Evolutionary conservation across 30 jellyfish, hydroid and myxozoan genomes (phyloP), one percentile per base, ranked within the genome.

Genomic region (Aurelia aurita complex sp. Pacific): DNA sequence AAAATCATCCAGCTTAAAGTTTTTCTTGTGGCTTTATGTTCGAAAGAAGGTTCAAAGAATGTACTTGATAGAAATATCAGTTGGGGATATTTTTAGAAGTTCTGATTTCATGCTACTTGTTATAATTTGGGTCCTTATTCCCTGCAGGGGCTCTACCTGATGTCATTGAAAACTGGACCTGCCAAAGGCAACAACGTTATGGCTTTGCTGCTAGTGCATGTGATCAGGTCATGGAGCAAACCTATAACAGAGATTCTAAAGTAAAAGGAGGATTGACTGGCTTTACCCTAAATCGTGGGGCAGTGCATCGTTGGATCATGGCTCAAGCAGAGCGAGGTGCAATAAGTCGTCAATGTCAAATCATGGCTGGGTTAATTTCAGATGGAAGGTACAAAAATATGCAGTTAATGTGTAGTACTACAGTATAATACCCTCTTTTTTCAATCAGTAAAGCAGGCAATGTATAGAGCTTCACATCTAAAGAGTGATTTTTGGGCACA

Each of bases 261-360:
- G 66, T 85, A n/a, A 81, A 62, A 72, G 97, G 97, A 46, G 97
- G 97, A 29, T 14, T 82, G 79, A 69, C 60, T 72, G 85, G 91
- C 8, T 52, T 67, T 43, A 51, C 85, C 4, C 85, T 82, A 5
- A 82, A 82, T 36, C n/a, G 69, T 6, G 64, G 69, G 18, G 91
- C 91, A 71, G 71, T 82, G 32, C 85, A 82, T 12, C 78, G 91
- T 2, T 82, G 85, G 91, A 36, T 82, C 50, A 33, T 84, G 33
- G 74, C 83, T 13, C 94, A 84, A 36, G 18, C 94, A 10, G 92
- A 83, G 46, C 32, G 92, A 83, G 68, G 71, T 4, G 57, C 85
- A 18, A 69, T 83, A 65, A 70, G 69, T 12, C 32, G 71, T 1
- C 80, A 83, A 40, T 83, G 87, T 65, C 16, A n/a, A 10, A 12